These are phyloP conservation scores for Tiliacea aurago DNA, from an alignment of 2,888 invertebrate genomes.

Conservation along the genomic window DNA sequence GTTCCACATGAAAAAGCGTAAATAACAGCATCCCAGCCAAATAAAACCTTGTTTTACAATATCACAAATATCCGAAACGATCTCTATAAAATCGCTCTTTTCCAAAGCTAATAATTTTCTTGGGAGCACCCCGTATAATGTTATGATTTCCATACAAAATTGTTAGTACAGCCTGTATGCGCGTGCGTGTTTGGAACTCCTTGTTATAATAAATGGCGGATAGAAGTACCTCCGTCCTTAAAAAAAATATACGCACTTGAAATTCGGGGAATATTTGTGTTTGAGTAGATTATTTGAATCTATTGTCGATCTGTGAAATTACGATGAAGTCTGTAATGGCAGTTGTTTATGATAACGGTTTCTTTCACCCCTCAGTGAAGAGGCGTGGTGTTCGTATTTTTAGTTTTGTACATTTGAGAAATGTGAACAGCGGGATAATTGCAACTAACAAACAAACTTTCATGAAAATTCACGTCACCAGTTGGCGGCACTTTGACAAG, in stretches of 20 bases:
- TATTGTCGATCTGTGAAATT: slow-evolving; percentile 17
- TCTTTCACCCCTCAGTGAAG: slow-evolving; percentile 9
- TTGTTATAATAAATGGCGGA: slow-evolving; percentile 17
- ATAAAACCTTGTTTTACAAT: slow-evolving; percentile 59
- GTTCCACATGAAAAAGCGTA: slow-evolving; percentile 29
- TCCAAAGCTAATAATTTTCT: slow-evolving; percentile 54
- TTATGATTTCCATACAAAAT: slow-evolving; percentile 52
- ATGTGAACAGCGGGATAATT: no score
- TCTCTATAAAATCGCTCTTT: slow-evolving; percentile 41
- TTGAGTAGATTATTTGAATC: slow-evolving; percentile 20
- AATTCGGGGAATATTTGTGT: slow-evolving; percentile 2
- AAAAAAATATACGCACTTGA: slow-evolving; percentile 18
- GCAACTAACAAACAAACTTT: no score
- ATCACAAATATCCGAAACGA: slow-evolving; percentile 56
- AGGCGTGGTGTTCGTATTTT: not conserved
- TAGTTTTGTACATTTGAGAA: not conserved
- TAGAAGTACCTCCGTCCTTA: not conserved
- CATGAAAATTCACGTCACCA: no score
- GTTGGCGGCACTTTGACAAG: no score
- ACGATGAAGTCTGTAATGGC: slow-evolving; percentile 6
- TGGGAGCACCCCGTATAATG: slow-evolving; percentile 27
- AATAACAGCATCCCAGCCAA: slow-evolving; percentile 20
- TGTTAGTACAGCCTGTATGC: slow-evolving; percentile 38
- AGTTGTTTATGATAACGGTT: slow-evolving; percentile 22
- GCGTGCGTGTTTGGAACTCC: slow-evolving; percentile 14